phyloP scores from a whole-genome alignment of 2,888 invertebrate genomes.

The Epinotia bilunana region DNA sequence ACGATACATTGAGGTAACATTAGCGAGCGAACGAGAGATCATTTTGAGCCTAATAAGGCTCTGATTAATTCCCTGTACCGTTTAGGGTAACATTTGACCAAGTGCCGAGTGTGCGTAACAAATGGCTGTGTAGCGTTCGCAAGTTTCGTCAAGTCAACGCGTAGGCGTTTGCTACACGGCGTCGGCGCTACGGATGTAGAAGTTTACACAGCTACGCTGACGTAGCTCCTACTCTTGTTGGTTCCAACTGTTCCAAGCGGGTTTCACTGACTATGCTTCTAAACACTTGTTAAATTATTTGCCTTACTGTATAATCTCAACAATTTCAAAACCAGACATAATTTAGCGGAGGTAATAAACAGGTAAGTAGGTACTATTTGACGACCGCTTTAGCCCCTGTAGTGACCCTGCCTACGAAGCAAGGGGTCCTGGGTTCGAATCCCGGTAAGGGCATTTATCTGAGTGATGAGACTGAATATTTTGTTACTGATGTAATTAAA shows the following conservation, averaged over 20 bases:
- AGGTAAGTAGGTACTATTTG: too few relatives aligned
- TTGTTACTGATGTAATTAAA: too few relatives aligned
- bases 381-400: too few relatives aligned
- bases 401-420: too few relatives aligned
- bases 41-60: not conserved
- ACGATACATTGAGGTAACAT: too few relatives aligned
- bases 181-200: slow-evolving; percentile 62
- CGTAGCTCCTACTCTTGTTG: slow-evolving; percentile 50
- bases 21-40: too few relatives aligned
- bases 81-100: not conserved
- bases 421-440: too few relatives aligned
- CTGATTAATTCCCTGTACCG: not conserved
- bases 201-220: slow-evolving; percentile 57
- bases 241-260: not conserved
- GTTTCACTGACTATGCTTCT: not conserved
- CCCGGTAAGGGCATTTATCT: too few relatives aligned
- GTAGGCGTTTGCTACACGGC: slow-evolving; percentile 56
- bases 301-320: too few relatives aligned
- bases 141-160: slow-evolving; percentile 48
- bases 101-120: slow-evolving; percentile 24
- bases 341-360: too few relatives aligned
- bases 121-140: slow-evolving; percentile 29
- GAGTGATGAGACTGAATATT: too few relatives aligned
- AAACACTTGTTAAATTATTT: not conserved
- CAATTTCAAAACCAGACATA: too few relatives aligned